Evolutionary conservation across 2,888 invertebrate genomes (phyloP), one percentile per base, ranked within the genome.

Genomic region (Pterostichus niger): DNA sequence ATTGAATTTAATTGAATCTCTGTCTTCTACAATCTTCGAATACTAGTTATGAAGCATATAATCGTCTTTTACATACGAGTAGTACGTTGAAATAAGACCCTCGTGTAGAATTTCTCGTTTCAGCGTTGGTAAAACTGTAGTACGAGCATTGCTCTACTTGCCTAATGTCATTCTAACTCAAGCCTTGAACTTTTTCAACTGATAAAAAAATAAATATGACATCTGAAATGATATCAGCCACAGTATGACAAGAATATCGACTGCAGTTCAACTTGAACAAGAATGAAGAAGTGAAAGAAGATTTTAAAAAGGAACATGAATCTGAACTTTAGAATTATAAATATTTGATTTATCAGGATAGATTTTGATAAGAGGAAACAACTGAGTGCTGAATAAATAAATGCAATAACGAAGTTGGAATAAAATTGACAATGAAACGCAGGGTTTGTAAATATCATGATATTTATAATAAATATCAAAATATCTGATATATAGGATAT

Each of bases 141-240:
- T 24, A 24, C 24, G 24, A 24, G 24, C 24, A 3, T 24, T 24
- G 3, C 24, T 24, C 24, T 24, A 24, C 24, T 24, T 24, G 24
- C 3, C 5, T 49, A 10, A 13, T 11, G 49, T 49, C 49, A 49
- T 13, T 49, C 10, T 49, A 49, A 49, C 10, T 2, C n/a, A n/a
- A 52, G 6, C 79, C 64, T 64, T 79, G 79, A 79, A 64, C 79
- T 79, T 79, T 49, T 49, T 13, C n/a, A 11, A 6, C 24, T n/a
- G 44, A 61, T 79, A 79, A 79, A 79, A 64, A 79, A 49, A 10
- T 49, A 52, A 75, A 75, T 75, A 31, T 75, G 52, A 75, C 49
- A 52, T 24, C 24, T 24, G 24, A 24, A 49, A 24, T 52, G 54
- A 52, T 75, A 75, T 75, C 31, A 13, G 68, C 35, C 40, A 68